A percentile compares a stretch with the other conserved stretches of the same genome.
phyloP scores from a whole-genome alignment of 2,113 vertebrate genomes.

The Neopipo cinnamomea region DNA sequence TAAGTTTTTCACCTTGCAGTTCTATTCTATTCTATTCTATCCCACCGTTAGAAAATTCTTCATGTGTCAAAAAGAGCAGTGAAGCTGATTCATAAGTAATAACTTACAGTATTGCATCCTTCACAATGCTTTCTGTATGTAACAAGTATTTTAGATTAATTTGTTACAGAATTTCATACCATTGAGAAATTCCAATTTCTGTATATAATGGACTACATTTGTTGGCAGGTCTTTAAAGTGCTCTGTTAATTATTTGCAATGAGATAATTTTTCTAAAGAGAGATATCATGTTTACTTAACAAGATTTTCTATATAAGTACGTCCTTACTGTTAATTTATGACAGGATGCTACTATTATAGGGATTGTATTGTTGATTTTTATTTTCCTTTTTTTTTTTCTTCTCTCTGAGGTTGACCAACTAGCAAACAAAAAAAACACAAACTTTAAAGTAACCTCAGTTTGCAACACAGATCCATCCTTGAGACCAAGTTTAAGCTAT shows the following conservation, averaged over 20 bases:
- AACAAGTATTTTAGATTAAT: background rate
- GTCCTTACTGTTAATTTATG: background rate
- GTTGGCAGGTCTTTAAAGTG: background rate
- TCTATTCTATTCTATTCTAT: background rate
- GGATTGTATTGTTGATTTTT: background rate
- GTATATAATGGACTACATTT: background rate
- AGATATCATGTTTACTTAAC: background rate
- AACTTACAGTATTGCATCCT: background rate
- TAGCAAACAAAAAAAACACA: background rate
- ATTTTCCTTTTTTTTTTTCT: background rate
- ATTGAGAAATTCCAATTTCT: background rate
- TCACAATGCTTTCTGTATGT: background rate
- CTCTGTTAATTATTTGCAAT: background rate
- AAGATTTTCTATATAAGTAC: background rate
- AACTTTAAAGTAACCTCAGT: background rate
- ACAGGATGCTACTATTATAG: background rate
- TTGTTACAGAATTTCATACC: background rate
- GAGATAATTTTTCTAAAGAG: background rate
- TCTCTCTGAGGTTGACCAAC: background rate
- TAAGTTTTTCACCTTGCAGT: background rate
- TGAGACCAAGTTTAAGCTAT: background rate
- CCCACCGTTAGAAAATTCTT: background rate
- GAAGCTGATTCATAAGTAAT: background rate
- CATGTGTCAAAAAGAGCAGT: background rate
- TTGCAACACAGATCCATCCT: background rate